Evolutionary conservation across 2,113 vertebrate species (phyloP).

Genomic region (Morone chrysops): DNA sequence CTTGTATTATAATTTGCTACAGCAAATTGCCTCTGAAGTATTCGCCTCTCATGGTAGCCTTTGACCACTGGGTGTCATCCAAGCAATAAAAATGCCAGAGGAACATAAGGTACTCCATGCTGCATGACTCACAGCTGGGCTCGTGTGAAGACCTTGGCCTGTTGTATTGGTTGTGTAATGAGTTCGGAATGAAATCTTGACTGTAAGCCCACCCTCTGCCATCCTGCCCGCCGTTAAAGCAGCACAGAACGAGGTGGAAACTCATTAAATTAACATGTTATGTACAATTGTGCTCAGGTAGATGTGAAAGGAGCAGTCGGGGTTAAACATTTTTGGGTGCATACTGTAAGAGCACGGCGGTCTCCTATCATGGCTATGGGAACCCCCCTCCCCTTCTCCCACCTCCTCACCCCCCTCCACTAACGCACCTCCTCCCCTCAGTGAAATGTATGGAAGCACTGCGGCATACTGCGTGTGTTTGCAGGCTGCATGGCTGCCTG

Average conservation of each 20-base stretch:
- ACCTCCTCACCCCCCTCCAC: background rate
- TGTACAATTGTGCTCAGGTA: background rate
- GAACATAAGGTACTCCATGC: constrained; percentile 55
- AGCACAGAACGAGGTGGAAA: background rate
- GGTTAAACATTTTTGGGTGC: background rate
- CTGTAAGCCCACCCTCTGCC: background rate
- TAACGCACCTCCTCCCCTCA: constrained; percentile 43
- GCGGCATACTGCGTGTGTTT: constrained; percentile 82
- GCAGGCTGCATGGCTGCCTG: constrained; percentile 78
- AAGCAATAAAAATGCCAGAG: constrained; percentile 75
- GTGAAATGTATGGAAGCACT: constrained; percentile 80
- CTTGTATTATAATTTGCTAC: constrained; percentile 1
- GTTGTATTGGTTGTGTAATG: constrained; percentile 69
- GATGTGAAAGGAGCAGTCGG: background rate
- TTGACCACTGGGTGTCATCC: constrained; percentile 84
- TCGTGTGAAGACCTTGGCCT: constrained; percentile 64
- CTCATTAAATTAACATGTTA: background rate
- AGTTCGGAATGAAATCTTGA: constrained; percentile 48
- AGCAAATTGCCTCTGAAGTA: constrained; percentile 26
- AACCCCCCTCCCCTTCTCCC: background rate
- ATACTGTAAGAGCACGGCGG: constrained; percentile 4
- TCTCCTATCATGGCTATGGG: background rate
- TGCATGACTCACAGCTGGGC: constrained; percentile 76
- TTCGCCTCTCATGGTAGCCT: constrained; percentile 48
- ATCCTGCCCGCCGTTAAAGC: background rate